A percentile compares a stretch with the other conserved stretches of the same genome.
Conservation (phyloP, 1,140 invertebrate genomes). For the Phortica variegata region DNA sequence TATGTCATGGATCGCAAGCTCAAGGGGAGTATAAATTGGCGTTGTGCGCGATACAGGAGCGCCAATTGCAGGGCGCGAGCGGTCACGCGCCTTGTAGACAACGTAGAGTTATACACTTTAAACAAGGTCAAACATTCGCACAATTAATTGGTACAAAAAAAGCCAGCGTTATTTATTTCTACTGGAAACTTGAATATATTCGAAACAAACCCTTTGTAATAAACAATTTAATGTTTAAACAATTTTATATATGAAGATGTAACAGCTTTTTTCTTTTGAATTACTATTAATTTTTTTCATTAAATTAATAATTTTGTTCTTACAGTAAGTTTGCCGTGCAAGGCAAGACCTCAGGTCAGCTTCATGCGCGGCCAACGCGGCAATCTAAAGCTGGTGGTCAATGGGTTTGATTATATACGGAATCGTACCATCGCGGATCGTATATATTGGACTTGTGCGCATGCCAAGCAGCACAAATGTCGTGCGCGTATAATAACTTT, state of each 20-base stretch:
- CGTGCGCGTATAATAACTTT: slow-evolving; percentile 14
- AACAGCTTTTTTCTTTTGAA: too few species aligned
- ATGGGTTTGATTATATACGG: slow-evolving; percentile 14
- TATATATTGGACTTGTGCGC: slow-evolving; percentile 21
- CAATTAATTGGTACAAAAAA: too few species aligned
- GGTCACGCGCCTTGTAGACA: slow-evolving; percentile 38
- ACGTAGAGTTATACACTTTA: slow-evolving; percentile 37
- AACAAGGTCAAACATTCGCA: slow-evolving; percentile 42
- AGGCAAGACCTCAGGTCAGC: too few species aligned
- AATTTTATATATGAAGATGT: too few species aligned
- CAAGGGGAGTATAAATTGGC: slow-evolving; percentile 52
- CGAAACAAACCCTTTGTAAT: too few species aligned
- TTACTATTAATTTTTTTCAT: too few species aligned
- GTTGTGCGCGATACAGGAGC: slow-evolving; percentile 46
- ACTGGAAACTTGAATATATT: too few species aligned
- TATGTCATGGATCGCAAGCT: slow-evolving; percentile 50
- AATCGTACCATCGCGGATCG: slow-evolving; percentile 11
- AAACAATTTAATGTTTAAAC: too few species aligned
- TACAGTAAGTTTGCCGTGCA: too few species aligned
- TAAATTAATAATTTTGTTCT: too few species aligned
- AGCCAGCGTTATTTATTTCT: too few species aligned
- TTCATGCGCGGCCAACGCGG: slow-evolving; percentile 22
- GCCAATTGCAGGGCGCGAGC: slow-evolving; percentile 49
- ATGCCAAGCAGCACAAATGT: slow-evolving; percentile 12
- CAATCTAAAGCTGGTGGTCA: slow-evolving; percentile 19